These are phyloP conservation scores for Himalopsyche kuldschensis DNA, from an alignment of 2,888 invertebrate genomes.

Conservation along the genomic window DNA sequence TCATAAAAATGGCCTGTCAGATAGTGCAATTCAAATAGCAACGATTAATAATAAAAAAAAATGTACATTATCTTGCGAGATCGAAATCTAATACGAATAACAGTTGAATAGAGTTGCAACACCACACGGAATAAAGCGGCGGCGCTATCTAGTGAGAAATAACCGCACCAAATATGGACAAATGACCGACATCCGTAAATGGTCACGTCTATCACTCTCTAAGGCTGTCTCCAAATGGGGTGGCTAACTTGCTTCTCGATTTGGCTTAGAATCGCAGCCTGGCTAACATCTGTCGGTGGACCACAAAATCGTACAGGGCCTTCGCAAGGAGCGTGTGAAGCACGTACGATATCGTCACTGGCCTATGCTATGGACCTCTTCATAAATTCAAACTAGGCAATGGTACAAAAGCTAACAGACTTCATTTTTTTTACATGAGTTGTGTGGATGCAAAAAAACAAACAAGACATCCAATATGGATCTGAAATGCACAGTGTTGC, in stretches of 20 bases:
- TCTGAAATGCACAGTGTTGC: too few relatives aligned
- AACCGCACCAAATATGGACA: conserved; percentile 8
- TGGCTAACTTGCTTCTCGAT: not conserved
- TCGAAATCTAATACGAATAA: not conserved
- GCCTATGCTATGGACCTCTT: too few relatives aligned
- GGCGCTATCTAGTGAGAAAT: not conserved
- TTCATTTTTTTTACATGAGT: too few relatives aligned
- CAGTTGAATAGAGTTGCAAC: not conserved
- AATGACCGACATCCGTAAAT: conserved; percentile 11
- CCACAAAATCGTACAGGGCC: not conserved
- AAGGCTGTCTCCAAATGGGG: not conserved
- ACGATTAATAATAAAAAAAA: not conserved
- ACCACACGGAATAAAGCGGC: not conserved
- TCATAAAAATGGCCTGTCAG: too few relatives aligned
- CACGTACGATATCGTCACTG: not conserved
- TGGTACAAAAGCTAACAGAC: too few relatives aligned
- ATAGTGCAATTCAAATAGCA: not conserved
- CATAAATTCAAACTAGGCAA: too few relatives aligned
- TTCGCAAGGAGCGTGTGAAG: not conserved
- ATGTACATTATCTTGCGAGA: not conserved
- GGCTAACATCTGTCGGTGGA: not conserved
- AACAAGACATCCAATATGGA: too few relatives aligned
- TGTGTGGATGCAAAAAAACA: too few relatives aligned
- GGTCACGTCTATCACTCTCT: conserved; percentile 4
- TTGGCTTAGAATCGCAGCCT: not conserved